A percentile compares a stretch with the other conserved stretches of the same genome.
Conservation (phyloP, 2,888 invertebrate species). For the Incurvaria masculella region DNA sequence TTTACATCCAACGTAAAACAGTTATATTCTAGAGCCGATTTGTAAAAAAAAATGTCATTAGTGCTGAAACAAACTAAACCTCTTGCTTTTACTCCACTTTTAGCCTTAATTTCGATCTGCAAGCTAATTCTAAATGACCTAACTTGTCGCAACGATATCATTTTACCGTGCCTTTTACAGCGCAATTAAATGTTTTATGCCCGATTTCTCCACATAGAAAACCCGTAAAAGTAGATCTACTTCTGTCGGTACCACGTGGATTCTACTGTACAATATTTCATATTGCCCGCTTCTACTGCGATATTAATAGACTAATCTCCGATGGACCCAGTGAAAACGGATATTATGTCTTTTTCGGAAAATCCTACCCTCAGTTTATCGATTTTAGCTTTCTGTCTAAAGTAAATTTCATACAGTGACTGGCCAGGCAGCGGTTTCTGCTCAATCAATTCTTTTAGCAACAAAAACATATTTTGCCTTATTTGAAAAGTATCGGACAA, state of each 20-base stretch:
- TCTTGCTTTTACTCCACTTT: not conserved
- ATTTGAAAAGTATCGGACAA: slow-evolving; percentile 17
- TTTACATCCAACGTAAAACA: slow-evolving; percentile 11
- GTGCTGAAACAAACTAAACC: slow-evolving; percentile 15
- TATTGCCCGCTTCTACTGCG: slow-evolving; percentile 17
- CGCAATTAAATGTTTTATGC: not conserved
- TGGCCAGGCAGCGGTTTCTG: not conserved
- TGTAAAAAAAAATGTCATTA: slow-evolving; percentile 16
- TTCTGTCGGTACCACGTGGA: too few species aligned
- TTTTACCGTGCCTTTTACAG: not conserved
- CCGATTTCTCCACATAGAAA: too few species aligned
- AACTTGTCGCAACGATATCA: not conserved
- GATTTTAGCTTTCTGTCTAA: slow-evolving; percentile 16
- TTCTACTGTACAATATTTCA: slow-evolving; percentile 16
- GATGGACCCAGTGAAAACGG: slow-evolving; percentile 17
- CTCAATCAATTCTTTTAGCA: not conserved
- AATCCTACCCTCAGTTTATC: not conserved
- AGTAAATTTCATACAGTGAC: slow-evolving; percentile 18
- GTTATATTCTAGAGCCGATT: not conserved
- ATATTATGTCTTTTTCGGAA: not conserved
- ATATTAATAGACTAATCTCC: slow-evolving; percentile 17
- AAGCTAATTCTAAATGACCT: not conserved
- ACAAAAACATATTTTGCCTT: slow-evolving; percentile 15
- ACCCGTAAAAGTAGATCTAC: too few species aligned
- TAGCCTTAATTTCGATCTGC: not conserved